Evolutionary conservation across 2,113 vertebrate genomes (phyloP).

Genomic region (Baryphthengus martii): DNA sequence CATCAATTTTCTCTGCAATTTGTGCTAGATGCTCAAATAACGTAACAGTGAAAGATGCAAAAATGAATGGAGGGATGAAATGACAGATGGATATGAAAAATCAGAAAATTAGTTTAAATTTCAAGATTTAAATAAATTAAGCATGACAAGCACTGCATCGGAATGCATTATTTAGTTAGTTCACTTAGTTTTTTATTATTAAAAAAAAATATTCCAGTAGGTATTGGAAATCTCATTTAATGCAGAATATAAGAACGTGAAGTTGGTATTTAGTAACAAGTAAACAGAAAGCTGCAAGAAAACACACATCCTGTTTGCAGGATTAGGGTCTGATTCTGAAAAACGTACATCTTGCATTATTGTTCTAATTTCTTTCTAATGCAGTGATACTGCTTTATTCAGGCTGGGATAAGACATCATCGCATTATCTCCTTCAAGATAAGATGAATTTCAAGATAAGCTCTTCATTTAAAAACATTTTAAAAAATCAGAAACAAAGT

Average conservation of each 20-base stretch:
- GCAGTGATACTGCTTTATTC: background rate
- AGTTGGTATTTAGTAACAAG: background rate
- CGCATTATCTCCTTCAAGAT: background rate
- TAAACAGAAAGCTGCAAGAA: background rate
- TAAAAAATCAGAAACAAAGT: background rate
- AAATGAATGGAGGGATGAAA: background rate
- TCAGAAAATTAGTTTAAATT: background rate
- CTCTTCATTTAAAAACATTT: background rate
- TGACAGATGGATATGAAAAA: conserved; percentile 18
- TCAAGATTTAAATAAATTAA: background rate
- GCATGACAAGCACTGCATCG: background rate
- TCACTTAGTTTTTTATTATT: background rate
- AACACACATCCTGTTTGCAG: background rate
- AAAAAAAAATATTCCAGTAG: background rate
- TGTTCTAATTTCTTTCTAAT: background rate
- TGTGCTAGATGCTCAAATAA: background rate
- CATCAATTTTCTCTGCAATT: background rate
- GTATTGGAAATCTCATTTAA: background rate
- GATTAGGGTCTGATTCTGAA: background rate
- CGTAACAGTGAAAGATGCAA: background rate
- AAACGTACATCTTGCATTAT: background rate
- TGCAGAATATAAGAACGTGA: background rate
- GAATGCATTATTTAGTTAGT: background rate
- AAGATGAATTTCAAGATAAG: background rate
- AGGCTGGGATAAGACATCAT: background rate